These are phyloP conservation scores for Antennarius maculatus DNA, from an alignment of 2,797 vertebrate species.

Conservation along the genomic window DNA sequence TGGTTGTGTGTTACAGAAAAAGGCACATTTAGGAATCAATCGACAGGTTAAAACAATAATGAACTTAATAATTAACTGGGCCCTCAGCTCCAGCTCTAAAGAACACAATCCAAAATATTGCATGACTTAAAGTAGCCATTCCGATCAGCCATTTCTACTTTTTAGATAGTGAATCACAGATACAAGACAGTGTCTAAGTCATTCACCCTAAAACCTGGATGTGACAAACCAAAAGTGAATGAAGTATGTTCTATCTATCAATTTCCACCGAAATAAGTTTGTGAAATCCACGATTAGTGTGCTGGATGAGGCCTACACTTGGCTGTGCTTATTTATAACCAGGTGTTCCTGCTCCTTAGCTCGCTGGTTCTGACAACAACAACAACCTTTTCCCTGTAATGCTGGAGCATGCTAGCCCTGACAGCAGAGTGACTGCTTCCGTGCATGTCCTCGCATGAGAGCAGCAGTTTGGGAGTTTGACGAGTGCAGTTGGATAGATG, in stretches of 20 bases:
- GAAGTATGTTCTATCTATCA: conserved; percentile 1
- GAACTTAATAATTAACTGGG: background rate
- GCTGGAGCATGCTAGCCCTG: conserved; percentile 49
- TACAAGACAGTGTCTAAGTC: background rate
- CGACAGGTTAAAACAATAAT: background rate
- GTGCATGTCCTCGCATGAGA: conserved; percentile 40
- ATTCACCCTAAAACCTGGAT: background rate
- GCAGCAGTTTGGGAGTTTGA: conserved; percentile 31
- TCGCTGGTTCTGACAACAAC: conserved; percentile 59
- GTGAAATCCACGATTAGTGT: conserved; percentile 17
- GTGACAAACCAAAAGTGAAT: background rate
- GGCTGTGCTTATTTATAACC: conserved; percentile 66
- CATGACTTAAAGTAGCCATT: background rate
- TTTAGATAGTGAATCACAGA: background rate
- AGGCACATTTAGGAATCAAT: background rate
- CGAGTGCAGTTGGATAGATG: conserved; percentile 32
- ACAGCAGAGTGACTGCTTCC: conserved; percentile 33
- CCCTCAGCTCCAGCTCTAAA: background rate
- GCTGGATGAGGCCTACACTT: conserved; percentile 48
- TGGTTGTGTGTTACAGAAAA: background rate
- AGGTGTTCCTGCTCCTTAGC: conserved; percentile 50
- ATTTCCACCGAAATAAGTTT: conserved; percentile 1
- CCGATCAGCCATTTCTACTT: background rate
- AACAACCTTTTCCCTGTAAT: conserved; percentile 60
- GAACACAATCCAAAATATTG: background rate